phyloP scores from a whole-genome alignment of 2,888 invertebrate species.

The Rhimphoctona megacephalus region DNA sequence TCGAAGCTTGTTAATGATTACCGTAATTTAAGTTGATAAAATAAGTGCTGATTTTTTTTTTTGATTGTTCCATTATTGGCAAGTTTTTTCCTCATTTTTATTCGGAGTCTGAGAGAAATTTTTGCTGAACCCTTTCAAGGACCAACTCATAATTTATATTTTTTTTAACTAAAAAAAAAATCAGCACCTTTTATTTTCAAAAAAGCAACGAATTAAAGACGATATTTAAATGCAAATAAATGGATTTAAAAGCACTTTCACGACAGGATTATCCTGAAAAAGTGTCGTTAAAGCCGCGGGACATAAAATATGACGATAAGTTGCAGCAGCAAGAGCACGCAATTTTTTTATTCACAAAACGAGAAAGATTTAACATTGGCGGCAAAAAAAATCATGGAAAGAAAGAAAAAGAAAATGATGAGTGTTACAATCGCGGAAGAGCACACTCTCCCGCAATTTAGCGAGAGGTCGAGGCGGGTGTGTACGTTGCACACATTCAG shows the following conservation, averaged over 20 bases:
- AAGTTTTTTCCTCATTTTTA: not conserved
- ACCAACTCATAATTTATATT: not conserved
- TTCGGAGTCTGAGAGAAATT: not conserved
- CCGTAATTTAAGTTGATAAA: not conserved
- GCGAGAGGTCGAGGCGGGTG: conserved; percentile 1
- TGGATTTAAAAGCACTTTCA: conserved; percentile 37
- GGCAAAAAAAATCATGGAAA: not conserved
- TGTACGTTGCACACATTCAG: not conserved
- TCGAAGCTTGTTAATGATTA: not conserved
- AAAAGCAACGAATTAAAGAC: not conserved
- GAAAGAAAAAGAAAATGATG: not conserved
- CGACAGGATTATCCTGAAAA: conserved; percentile 2
- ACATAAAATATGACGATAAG: not conserved
- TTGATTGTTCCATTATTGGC: not conserved
- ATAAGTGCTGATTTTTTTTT: not conserved
- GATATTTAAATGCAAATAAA: not conserved
- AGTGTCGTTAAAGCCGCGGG: not conserved
- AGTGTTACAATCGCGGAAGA: not conserved
- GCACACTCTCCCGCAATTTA: not conserved
- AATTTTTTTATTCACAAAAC: not conserved
- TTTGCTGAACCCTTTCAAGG: not conserved
- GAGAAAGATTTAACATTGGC: not conserved
- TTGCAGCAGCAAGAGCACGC: not conserved
- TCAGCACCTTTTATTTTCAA: not conserved
- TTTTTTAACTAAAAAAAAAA: not conserved